Conservation (phyloP, 2,797 vertebrate species). For the Phalanger gymnotis region DNA sequence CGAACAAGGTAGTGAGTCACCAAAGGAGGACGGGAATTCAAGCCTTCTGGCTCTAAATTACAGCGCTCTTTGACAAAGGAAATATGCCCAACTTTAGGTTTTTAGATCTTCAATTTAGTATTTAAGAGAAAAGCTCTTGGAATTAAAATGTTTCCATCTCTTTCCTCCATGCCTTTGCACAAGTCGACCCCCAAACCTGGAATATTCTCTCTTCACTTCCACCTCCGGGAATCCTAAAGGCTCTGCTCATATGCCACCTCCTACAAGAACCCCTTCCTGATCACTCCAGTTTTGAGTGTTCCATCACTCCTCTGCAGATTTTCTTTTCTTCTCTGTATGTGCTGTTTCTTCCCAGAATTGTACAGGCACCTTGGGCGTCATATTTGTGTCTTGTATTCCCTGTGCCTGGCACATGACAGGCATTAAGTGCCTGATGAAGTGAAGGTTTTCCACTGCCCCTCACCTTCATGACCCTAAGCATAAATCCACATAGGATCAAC, state of each 20-base stretch:
- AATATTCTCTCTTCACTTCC: background rate
- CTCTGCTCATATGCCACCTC: background rate
- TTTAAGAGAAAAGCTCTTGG: background rate
- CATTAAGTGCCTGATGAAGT: background rate
- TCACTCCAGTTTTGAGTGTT: background rate
- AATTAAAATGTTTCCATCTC: background rate
- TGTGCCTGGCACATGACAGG: background rate
- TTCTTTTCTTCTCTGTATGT: background rate
- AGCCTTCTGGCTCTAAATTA: background rate
- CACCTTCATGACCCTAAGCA: background rate
- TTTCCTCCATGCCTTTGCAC: background rate
- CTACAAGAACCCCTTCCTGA: background rate
- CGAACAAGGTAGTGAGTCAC: background rate
- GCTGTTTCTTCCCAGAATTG: background rate
- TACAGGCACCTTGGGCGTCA: background rate
- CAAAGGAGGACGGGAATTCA: background rate
- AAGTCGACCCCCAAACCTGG: background rate
- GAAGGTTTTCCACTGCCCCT: background rate
- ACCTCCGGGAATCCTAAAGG: background rate
- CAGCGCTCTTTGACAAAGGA: background rate
- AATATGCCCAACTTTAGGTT: background rate
- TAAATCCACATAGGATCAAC: background rate
- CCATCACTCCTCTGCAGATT: background rate
- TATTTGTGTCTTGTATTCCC: background rate
- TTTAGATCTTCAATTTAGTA: background rate